These are phyloP conservation scores for Chrysotoxum bicinctum DNA, from an alignment of 2,888 invertebrate genomes.

Conservation along the genomic window DNA sequence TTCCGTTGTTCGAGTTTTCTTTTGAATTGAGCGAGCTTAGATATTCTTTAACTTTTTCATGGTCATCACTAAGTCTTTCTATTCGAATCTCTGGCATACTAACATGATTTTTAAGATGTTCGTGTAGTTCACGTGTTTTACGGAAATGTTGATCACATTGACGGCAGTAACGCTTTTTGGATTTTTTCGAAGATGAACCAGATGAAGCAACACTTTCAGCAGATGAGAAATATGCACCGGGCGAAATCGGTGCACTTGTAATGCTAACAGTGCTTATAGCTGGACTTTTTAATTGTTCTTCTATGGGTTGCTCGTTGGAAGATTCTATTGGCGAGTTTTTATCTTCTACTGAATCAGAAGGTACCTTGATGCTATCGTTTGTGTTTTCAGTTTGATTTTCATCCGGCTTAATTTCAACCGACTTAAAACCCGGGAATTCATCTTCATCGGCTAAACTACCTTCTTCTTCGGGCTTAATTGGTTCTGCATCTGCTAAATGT, in stretches of 20 bases:
- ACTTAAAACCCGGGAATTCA: constrained; percentile 54
- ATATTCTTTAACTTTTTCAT: constrained; percentile 68
- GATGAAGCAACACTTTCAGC: constrained; percentile 71
- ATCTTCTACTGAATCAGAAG: not conserved
- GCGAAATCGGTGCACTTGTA: constrained; percentile 53
- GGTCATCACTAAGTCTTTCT: constrained; percentile 66
- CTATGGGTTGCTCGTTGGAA: not conserved
- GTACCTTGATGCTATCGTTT: constrained; percentile 7
- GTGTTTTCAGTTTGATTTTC: constrained; percentile 18
- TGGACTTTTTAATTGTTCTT: not conserved
- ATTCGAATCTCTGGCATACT: constrained; percentile 72
- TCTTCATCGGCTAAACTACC: constrained; percentile 63
- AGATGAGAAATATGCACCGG: constrained; percentile 74
- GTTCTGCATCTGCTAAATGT: constrained; percentile 46
- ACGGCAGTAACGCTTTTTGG: constrained; percentile 73
- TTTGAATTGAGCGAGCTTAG: constrained; percentile 29
- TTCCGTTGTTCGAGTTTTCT: constrained; percentile 50
- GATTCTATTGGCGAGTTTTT: not conserved
- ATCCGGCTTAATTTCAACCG: constrained; percentile 16
- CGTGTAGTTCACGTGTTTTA: constrained; percentile 71
- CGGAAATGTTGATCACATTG: constrained; percentile 74
- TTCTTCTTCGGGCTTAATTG: constrained; percentile 23
- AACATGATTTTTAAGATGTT: constrained; percentile 72
- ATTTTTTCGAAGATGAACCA: constrained; percentile 71
- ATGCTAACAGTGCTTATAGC: not conserved